Evolutionary conservation across 1,140 invertebrate species (phyloP), one percentile per base, ranked within the genome.

Genomic region (Cotesia glomerata): DNA sequence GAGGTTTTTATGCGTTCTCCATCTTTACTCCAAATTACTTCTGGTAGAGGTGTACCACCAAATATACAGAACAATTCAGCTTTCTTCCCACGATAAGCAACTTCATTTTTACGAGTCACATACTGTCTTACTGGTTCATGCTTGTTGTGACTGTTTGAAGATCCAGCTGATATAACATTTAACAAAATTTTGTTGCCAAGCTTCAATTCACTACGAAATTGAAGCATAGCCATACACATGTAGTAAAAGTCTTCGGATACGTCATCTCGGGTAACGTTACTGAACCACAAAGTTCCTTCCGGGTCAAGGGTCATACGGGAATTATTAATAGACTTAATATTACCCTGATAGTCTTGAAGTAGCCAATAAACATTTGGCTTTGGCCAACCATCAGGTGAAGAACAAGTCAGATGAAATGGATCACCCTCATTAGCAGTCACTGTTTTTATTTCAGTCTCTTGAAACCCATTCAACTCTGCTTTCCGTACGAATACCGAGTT

Each of bases 401-500:
- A 91, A 81, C 97, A 98, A 1, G 91, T 91, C 36, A 98, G 82
- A 78, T 94, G 94, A 85, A 93, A 95, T 0, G 96, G 96, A 36
- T 95, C 90, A 9, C 97, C 97, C 86, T 98, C 96, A 13, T 92
- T 89, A 0, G 94, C 95, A 52, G 85, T 89, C 1, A 93, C 66
- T 0, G 91, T 90, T 54, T 86, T 79, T 56, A 90, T 90, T 45
- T 85, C 88, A 59, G 93, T 91, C 78, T 95, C 94, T 82, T 96
- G 95, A 86, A 98, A 97, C 0, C 94, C 94, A 84, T 97, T 97
- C 69, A 98, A 87, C 84, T 97, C 96, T 4, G 97, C 95, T 86
- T 97, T 97, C n/a, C 96, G 89, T 11, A 98, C 94, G 80, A 96
- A 97, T 8, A 98, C 96, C 0, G 95, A 95, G 85, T 98, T 98